phyloP scores from a whole-genome alignment of 2,888 invertebrate species.

The Trissolcus japonicus region DNA sequence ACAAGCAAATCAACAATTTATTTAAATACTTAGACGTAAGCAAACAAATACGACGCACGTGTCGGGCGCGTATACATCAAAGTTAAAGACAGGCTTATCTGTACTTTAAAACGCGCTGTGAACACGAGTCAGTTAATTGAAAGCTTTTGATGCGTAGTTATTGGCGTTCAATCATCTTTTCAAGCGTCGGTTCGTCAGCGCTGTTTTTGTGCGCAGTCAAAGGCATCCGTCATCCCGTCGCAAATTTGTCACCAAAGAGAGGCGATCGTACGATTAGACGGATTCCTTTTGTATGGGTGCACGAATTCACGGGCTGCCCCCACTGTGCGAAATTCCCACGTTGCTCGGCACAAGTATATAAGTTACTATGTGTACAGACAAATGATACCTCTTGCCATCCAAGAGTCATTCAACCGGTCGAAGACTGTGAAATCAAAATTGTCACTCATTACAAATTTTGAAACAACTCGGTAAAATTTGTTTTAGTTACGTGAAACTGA shows the following conservation, averaged over 20 bases:
- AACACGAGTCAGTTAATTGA: slow-evolving; percentile 57
- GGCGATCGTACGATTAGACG: slow-evolving; percentile 70
- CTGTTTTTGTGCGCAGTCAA: slow-evolving; percentile 60
- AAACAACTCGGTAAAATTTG: not conserved
- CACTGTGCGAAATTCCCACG: slow-evolving; percentile 70
- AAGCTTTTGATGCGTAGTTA: slow-evolving; percentile 59
- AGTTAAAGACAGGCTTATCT: slow-evolving; percentile 56
- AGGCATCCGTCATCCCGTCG: slow-evolving; percentile 71
- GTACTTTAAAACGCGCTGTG: slow-evolving; percentile 50
- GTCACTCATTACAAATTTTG: slow-evolving; percentile 29
- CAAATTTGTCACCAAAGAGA: slow-evolving; percentile 72
- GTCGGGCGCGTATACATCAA: slow-evolving; percentile 49
- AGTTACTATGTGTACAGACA: slow-evolving; percentile 48
- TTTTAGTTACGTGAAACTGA: too few species aligned
- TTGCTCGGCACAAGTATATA: slow-evolving; percentile 59
- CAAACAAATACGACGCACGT: slow-evolving; percentile 48
- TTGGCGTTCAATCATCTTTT: slow-evolving; percentile 63
- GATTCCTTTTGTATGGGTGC: slow-evolving; percentile 62
- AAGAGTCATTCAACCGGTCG: slow-evolving; percentile 44
- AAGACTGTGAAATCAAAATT: slow-evolving; percentile 43
- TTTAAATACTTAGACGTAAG: slow-evolving; percentile 12
- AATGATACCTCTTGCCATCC: slow-evolving; percentile 56
- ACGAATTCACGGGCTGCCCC: slow-evolving; percentile 51
- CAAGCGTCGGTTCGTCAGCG: slow-evolving; percentile 49
- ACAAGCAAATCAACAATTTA: slow-evolving; percentile 5